A percentile compares a stretch with the other conserved stretches of the same genome.
These are phyloP conservation scores for Myanophis thanlyinensis DNA, from an alignment of 2,113 vertebrate genomes.

Conservation along the genomic window DNA sequence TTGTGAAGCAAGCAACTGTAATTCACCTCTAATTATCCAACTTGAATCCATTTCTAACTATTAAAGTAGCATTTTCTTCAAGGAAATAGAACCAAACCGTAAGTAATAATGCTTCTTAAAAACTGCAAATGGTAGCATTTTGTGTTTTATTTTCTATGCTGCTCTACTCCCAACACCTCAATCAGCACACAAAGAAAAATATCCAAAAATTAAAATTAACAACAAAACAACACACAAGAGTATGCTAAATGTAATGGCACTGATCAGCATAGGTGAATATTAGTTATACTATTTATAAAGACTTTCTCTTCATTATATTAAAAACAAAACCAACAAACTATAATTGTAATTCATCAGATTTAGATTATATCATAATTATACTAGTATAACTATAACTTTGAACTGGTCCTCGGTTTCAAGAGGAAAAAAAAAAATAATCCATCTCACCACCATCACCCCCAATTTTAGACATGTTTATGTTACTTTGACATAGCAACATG, in stretches of 20 bases:
- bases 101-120: conserved; percentile 10
- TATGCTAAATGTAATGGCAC: not conserved
- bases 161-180: not conserved
- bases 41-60: not conserved
- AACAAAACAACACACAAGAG: not conserved
- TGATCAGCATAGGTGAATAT: not conserved
- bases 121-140: conserved; percentile 16
- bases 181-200: not conserved
- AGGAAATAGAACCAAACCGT: not conserved
- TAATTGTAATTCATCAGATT: not conserved
- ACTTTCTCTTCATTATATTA: not conserved
- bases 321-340: not conserved
- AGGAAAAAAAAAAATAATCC: conserved; percentile 10
- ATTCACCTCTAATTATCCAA: not conserved
- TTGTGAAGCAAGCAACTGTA: not conserved
- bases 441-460: conserved; percentile 28
- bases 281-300: not conserved
- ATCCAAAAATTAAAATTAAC: not conserved
- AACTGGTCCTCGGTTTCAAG: conserved; percentile 18
- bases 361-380: conserved; percentile 3
- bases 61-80: not conserved
- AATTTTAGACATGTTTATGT: conserved; percentile 26
- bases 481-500: conserved; percentile 31
- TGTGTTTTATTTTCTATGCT: not conserved
- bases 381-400: conserved; percentile 21